Evolutionary conservation across 2,888 invertebrate genomes (phyloP).

Genomic region (Limnephilus rhombicus): DNA sequence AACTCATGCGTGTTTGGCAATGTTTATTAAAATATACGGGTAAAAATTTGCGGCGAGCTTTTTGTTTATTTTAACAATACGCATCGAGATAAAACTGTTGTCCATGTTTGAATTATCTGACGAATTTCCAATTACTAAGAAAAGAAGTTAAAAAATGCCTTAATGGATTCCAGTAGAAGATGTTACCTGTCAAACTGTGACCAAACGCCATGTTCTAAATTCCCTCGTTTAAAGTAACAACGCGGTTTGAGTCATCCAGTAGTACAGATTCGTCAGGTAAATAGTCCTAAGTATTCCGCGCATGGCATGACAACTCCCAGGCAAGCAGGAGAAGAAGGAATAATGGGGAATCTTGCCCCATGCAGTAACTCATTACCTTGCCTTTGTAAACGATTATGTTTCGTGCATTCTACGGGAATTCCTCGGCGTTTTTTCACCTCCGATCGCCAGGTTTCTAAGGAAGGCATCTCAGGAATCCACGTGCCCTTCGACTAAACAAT

Average conservation of each 20-base stretch:
- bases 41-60: background rate
- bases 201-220: background rate
- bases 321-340: background rate
- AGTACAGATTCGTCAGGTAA: background rate
- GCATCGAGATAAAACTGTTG: no score
- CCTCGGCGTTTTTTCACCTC: conserved; percentile 52
- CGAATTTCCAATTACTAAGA: background rate
- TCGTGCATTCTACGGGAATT: conserved; percentile 63
- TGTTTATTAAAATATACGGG: background rate
- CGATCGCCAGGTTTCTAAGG: conserved; percentile 37
- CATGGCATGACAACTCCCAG: conserved; percentile 8
- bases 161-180: background rate
- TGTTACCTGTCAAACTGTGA: background rate
- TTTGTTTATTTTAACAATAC: background rate
- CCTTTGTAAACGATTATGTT: conserved; percentile 62
- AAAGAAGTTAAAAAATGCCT: background rate
- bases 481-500: conserved; percentile 49
- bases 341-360: conserved; percentile 29
- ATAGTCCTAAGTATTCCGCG: conserved; percentile 1
- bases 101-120: background rate
- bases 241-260: background rate
- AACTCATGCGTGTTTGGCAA: background rate
- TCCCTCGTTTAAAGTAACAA: background rate
- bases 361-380: conserved; percentile 55
- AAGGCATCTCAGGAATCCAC: conserved; percentile 61